Conservation (phyloP, 2,797 vertebrate species). For the Oreochromis mossambicus region DNA sequence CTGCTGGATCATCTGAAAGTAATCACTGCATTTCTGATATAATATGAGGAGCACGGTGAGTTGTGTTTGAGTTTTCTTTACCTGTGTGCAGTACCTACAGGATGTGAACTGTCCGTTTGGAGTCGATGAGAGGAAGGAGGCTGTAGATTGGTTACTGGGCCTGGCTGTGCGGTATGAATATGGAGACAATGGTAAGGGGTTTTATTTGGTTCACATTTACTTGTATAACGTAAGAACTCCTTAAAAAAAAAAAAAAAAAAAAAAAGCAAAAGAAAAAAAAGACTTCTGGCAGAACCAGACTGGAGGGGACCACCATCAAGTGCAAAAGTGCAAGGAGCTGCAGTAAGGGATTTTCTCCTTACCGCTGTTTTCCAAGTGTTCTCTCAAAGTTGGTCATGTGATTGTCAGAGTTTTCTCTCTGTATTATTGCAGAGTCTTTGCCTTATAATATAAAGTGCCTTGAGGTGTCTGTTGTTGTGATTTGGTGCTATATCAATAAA, state of each 20-base stretch:
- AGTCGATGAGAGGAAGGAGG: conserved; percentile 82
- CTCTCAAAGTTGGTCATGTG: not conserved
- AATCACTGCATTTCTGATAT: not conserved
- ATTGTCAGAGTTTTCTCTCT: not conserved
- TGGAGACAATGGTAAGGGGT: conserved; percentile 88
- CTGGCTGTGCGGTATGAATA: conserved; percentile 95
- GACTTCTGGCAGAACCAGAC: not conserved
- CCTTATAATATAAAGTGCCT: not conserved
- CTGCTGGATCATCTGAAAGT: not conserved
- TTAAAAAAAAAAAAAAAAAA: not conserved
- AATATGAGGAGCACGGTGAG: not conserved
- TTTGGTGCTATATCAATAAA: not conserved
- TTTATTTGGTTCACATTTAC: not conserved
- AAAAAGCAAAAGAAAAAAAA: not conserved
- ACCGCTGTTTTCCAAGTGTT: not conserved
- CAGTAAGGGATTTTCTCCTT: not conserved
- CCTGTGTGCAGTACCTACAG: conserved; percentile 83
- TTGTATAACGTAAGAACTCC: not conserved
- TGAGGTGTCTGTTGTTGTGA: not conserved
- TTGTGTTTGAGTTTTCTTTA: not conserved
- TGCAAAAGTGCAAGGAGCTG: not conserved
- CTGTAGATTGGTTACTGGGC: conserved; percentile 93
- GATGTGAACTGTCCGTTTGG: conserved; percentile 93
- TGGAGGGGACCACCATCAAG: no score
- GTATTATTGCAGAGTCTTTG: not conserved